Conservation (phyloP, 2,797 vertebrate genomes). For the Carcharodon carcharias region DNA sequence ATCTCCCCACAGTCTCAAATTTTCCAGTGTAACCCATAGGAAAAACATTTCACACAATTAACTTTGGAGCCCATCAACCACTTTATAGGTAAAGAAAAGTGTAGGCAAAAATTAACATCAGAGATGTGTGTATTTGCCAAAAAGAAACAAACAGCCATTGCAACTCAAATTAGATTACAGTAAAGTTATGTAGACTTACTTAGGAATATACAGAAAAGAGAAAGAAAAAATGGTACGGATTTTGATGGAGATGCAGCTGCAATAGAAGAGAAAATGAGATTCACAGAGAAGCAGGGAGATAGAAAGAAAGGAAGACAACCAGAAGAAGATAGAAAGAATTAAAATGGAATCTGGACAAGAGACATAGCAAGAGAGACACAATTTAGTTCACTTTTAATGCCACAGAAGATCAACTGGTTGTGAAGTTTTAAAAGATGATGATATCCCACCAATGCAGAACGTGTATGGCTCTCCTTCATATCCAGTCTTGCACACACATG, state of each 20-base stretch:
- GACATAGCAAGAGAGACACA: not conserved
- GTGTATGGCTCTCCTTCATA: not conserved
- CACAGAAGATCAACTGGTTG: not conserved
- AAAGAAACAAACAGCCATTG: not conserved
- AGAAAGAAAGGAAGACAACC: not conserved
- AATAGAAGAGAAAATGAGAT: not conserved
- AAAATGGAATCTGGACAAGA: not conserved
- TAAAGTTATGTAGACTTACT: not conserved
- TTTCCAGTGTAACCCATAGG: not conserved
- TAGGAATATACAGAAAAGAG: not conserved
- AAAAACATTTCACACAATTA: not conserved
- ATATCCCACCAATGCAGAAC: conserved; percentile 10
- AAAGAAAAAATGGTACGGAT: not conserved
- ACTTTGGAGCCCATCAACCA: not conserved
- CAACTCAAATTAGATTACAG: not conserved
- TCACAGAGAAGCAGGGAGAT: not conserved
- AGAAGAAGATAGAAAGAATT: not conserved
- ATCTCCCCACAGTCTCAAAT: too few species aligned
- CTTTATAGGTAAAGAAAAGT: not conserved
- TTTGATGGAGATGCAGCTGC: not conserved
- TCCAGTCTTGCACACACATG: conserved; percentile 7
- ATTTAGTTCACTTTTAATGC: not conserved
- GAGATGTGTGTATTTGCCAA: not conserved
- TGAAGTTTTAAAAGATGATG: not conserved
- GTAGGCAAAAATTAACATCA: not conserved